phyloP scores from a whole-genome alignment of 2,113 vertebrate genomes.

The Aphelocoma coerulescens region DNA sequence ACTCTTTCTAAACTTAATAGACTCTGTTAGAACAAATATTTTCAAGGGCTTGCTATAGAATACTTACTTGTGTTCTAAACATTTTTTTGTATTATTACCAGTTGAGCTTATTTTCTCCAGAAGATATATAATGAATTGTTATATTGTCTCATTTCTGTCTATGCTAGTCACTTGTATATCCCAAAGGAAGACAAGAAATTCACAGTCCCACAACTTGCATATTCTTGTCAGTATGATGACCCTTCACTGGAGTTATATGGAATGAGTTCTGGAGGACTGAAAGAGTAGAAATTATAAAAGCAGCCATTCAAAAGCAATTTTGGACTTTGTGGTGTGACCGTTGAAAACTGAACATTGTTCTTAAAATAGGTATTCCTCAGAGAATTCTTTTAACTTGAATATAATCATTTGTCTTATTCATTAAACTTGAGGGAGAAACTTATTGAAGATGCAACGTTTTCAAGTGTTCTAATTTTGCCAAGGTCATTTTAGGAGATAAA shows the following conservation, averaged over 20 bases:
- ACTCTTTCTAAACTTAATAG: not conserved
- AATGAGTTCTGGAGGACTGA: not conserved
- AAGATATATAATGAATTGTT: not conserved
- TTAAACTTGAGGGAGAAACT: not conserved
- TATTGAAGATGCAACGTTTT: not conserved
- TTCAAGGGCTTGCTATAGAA: not conserved
- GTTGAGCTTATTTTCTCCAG: not conserved
- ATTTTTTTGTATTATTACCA: not conserved
- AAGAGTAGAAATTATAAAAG: not conserved
- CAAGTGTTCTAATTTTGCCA: not conserved
- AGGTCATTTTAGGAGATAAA: conserved; percentile 1
- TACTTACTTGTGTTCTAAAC: not conserved
- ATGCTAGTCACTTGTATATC: not conserved
- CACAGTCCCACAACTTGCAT: not conserved
- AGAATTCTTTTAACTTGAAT: not conserved
- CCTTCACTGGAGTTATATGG: not conserved
- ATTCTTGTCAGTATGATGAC: not conserved
- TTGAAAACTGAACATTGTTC: not conserved
- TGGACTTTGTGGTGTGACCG: not conserved
- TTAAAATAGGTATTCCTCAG: not conserved
- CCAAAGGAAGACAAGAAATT: not conserved
- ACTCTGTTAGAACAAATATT: not conserved
- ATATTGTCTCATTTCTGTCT: not conserved
- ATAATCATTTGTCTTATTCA: not conserved
- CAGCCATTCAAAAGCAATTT: not conserved